These are phyloP conservation scores for Chironomus riparius DNA, from an alignment of 2,888 invertebrate genomes.

Conservation along the genomic window DNA sequence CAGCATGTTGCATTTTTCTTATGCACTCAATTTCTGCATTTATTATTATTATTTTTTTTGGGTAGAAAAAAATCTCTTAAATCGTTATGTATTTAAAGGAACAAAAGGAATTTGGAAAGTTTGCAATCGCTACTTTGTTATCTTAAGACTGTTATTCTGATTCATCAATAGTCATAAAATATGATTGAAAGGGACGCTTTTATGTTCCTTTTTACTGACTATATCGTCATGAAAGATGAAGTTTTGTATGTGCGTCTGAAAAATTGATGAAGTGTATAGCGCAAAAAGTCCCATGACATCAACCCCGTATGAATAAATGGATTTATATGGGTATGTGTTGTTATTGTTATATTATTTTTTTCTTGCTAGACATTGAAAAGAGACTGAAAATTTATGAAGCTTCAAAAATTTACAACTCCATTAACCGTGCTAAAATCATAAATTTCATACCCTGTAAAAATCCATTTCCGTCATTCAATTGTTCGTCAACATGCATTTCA, in stretches of 20 bases:
- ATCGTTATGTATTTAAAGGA: neutral
- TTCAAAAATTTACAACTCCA: slow-evolving; percentile 19
- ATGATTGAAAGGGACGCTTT: slow-evolving; percentile 11
- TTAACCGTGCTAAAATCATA: slow-evolving; percentile 26
- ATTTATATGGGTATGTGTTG: no score
- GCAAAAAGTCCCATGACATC: neutral
- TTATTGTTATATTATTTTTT: neutral
- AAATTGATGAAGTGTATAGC: neutral
- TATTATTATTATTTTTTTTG: no score
- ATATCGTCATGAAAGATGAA: neutral
- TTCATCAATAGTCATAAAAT: slow-evolving; percentile 21
- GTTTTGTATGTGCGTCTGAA: neutral
- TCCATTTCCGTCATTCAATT: slow-evolving; percentile 22
- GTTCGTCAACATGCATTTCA: slow-evolving; percentile 22
- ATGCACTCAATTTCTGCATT: no score
- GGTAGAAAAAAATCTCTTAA: neutral
- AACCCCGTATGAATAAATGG: no score
- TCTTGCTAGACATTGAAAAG: neutral
- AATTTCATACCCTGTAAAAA: neutral
- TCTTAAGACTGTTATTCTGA: neutral
- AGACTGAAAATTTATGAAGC: slow-evolving; percentile 13
- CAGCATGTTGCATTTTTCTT: slow-evolving; percentile 6
- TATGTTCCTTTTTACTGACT: neutral
- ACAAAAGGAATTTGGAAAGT: neutral
- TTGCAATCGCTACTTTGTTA: neutral